Conservation (phyloP, 92 coral and sea anemone species). For the Isaurus tuberculatus region DNA sequence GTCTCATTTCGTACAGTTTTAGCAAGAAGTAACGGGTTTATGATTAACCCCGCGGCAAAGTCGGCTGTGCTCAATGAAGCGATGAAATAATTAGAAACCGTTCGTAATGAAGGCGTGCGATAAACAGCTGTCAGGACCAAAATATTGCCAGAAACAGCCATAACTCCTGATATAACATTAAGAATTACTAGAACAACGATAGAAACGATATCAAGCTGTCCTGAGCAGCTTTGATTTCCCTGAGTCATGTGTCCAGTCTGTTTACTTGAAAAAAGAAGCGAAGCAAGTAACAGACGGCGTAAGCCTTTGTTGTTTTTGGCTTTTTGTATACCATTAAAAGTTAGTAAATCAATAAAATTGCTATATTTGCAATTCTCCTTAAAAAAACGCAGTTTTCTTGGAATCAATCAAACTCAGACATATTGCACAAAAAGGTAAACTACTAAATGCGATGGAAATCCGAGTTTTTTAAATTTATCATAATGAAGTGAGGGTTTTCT, state of each 20-base stretch:
- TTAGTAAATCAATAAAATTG: background rate
- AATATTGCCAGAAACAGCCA: constrained; percentile 37
- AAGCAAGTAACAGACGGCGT: background rate
- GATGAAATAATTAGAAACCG: constrained; percentile 32
- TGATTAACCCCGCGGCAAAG: constrained; percentile 5
- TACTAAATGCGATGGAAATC: background rate
- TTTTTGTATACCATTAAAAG: background rate
- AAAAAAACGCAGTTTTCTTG: background rate
- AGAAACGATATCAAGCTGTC: background rate
- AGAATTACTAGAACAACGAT: background rate
- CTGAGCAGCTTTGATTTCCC: constrained; percentile 8
- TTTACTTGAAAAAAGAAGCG: too few relatives aligned
- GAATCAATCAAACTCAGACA: background rate
- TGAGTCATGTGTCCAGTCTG: background rate
- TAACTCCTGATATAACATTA: constrained; percentile 20
- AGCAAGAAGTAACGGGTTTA: constrained; percentile 33
- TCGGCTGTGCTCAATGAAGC: constrained; percentile 46
- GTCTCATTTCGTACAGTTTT: constrained; percentile 34
- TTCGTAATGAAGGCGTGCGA: constrained; percentile 37
- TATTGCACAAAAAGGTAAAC: background rate
- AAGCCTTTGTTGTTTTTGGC: background rate
- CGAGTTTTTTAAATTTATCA: background rate
- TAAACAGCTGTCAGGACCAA: constrained; percentile 42
- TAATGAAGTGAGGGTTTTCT: background rate
- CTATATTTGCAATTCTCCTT: background rate